phyloP scores from a whole-genome alignment of 2,797 vertebrate genomes.

The Coreius guichenoti region DNA sequence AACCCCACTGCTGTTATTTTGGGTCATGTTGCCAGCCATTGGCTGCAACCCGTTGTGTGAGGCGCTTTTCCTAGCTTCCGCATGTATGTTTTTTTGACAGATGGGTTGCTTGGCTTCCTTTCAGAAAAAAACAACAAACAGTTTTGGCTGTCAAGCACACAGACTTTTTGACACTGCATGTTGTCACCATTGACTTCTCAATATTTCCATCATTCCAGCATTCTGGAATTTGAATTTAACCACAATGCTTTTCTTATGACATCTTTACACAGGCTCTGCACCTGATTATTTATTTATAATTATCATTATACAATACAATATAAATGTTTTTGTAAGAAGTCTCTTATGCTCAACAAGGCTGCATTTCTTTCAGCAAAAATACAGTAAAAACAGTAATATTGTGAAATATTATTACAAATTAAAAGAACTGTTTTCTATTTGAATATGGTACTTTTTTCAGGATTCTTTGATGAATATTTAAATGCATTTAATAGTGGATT shows the following conservation, averaged over 20 bases:
- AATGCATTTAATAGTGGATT: too few relatives aligned
- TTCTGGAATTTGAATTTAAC: background rate
- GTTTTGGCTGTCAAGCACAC: constrained; percentile 35
- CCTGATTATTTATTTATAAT: background rate
- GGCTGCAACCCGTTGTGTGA: constrained; percentile 31
- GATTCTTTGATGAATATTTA: too few relatives aligned
- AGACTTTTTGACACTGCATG: constrained; percentile 8
- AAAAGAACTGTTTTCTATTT: background rate
- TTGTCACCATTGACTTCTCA: constrained; percentile 30
- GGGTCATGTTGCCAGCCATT: constrained; percentile 65
- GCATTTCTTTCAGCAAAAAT: background rate
- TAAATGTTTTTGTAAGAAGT: background rate
- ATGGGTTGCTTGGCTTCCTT: constrained; percentile 47
- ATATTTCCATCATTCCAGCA: constrained; percentile 13
- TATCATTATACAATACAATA: background rate
- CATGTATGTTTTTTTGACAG: constrained; percentile 55
- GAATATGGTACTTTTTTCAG: too few relatives aligned
- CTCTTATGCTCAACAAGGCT: background rate
- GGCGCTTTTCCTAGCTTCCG: constrained; percentile 30
- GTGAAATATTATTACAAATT: background rate
- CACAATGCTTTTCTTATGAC: background rate
- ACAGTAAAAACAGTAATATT: background rate
- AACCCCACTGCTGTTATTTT: constrained; percentile 71
- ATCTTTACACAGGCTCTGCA: background rate
- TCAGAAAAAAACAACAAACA: constrained; percentile 44